Conservation (phyloP, 2,888 invertebrate species). For the Calameuta filiformis region DNA sequence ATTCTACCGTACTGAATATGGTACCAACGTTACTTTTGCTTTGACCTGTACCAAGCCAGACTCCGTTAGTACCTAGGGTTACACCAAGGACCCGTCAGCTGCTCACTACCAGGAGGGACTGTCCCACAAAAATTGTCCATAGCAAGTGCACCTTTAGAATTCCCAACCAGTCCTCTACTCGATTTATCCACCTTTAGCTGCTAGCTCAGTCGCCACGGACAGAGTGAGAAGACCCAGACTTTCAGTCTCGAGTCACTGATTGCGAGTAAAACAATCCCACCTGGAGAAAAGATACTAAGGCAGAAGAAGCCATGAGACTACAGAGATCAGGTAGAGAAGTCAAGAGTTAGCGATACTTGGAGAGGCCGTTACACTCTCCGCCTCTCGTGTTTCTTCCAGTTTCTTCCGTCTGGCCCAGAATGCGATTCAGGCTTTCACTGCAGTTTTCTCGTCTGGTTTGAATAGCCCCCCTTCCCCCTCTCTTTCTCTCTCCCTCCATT, state of each 20-base stretch:
- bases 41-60: conserved; percentile 34
- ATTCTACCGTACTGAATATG: not conserved
- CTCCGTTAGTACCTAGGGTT: conserved; percentile 27
- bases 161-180: not conserved
- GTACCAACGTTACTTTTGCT: conserved; percentile 20
- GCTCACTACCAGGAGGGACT: conserved; percentile 13
- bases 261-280: not conserved
- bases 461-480: conserved; percentile 30
- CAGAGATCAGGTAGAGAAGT: conserved; percentile 1
- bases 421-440: conserved; percentile 59
- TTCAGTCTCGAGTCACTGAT: conserved; percentile 2
- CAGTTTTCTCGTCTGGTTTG: conserved; percentile 55
- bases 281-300: conserved; percentile 17
- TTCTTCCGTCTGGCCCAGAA: conserved; percentile 61
- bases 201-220: not conserved
- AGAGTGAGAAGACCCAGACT: conserved; percentile 21
- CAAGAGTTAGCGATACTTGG: conserved; percentile 1
- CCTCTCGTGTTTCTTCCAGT: conserved; percentile 52
- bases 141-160: not conserved
- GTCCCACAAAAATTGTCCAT: not conserved
- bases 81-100: conserved; percentile 34
- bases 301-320: conserved; percentile 23
- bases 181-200: not conserved
- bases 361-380: conserved; percentile 45
- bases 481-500: not conserved